phyloP scores from a whole-genome alignment of 1,140 invertebrate species.

The Cheumatopsyche charites region DNA sequence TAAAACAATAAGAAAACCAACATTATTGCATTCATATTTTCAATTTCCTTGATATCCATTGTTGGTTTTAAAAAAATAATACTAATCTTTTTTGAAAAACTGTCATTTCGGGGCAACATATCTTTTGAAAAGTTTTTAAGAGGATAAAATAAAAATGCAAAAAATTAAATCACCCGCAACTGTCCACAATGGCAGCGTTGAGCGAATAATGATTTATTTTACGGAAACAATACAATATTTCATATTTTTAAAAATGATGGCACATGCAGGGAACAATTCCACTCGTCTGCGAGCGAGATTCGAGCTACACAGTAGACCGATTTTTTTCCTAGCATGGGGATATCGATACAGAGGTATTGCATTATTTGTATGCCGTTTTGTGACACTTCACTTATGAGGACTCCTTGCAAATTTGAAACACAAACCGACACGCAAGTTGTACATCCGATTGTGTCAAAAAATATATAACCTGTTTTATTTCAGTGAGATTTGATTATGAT shows the following conservation, averaged over 20 bases:
- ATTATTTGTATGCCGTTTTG: slow-evolving; percentile 33
- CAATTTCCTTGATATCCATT: too few relatives aligned
- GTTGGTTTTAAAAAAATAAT: too few relatives aligned
- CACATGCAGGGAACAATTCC: slow-evolving; percentile 35
- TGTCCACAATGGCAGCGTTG: slow-evolving; percentile 23
- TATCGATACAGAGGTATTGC: background rate
- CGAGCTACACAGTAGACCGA: slow-evolving; percentile 36
- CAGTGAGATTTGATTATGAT: too few relatives aligned
- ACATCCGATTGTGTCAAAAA: too few relatives aligned
- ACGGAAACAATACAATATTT: slow-evolving; percentile 39
- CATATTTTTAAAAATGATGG: slow-evolving; percentile 24
- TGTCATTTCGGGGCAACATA: too few relatives aligned
- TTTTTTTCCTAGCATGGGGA: slow-evolving; percentile 2
- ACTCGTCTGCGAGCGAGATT: slow-evolving; percentile 16
- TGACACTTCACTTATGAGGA: slow-evolving; percentile 8
- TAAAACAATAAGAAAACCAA: too few relatives aligned
- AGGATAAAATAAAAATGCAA: slow-evolving; percentile 15
- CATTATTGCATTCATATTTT: too few relatives aligned
- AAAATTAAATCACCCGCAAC: background rate
- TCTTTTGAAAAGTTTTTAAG: background rate
- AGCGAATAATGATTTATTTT: slow-evolving; percentile 37
- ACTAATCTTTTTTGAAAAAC: too few relatives aligned
- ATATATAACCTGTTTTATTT: too few relatives aligned
- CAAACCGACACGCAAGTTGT: too few relatives aligned
- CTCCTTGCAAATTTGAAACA: too few relatives aligned